Evolutionary conservation across 2,888 invertebrate genomes (phyloP).

Genomic region (Apotomis turbidana): DNA sequence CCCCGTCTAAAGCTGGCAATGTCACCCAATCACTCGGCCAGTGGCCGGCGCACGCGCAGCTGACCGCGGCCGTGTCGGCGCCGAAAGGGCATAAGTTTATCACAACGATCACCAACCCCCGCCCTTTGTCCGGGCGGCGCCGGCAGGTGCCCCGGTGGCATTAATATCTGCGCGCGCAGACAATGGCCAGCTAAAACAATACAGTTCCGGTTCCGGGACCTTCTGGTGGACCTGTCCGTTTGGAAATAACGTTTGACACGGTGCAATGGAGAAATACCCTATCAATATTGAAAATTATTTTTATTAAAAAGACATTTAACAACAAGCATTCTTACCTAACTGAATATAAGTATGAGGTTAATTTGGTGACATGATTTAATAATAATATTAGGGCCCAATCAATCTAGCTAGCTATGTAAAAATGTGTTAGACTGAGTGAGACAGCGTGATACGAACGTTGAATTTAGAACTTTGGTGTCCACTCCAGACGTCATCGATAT

Average conservation of each 20-base stretch:
- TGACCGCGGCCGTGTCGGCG: slow-evolving; percentile 16
- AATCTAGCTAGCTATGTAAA: too few relatives aligned
- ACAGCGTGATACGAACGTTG: too few relatives aligned
- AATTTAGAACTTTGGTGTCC: too few relatives aligned
- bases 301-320: too few relatives aligned
- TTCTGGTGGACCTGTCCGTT: slow-evolving; percentile 9
- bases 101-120: slow-evolving; percentile 3
- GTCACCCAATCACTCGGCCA: slow-evolving; percentile 19
- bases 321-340: too few relatives aligned
- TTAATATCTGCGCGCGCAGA: slow-evolving; percentile 24
- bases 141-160: slow-evolving; percentile 30
- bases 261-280: too few relatives aligned
- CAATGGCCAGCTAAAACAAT: slow-evolving; percentile 22
- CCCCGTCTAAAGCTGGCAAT: slow-evolving; percentile 1
- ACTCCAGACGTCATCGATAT: too few relatives aligned
- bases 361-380: too few relatives aligned
- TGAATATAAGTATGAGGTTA: too few relatives aligned
- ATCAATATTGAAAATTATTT: too few relatives aligned
- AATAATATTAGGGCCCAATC: too few relatives aligned
- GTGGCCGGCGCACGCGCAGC: slow-evolving; percentile 20
- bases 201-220: slow-evolving; percentile 23
- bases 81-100: not conserved
- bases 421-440: too few relatives aligned
- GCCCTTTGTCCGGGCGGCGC: not conserved
- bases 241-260: not conserved